phyloP scores from a whole-genome alignment of 2,888 invertebrate species.

The Galeruca laticollis region DNA sequence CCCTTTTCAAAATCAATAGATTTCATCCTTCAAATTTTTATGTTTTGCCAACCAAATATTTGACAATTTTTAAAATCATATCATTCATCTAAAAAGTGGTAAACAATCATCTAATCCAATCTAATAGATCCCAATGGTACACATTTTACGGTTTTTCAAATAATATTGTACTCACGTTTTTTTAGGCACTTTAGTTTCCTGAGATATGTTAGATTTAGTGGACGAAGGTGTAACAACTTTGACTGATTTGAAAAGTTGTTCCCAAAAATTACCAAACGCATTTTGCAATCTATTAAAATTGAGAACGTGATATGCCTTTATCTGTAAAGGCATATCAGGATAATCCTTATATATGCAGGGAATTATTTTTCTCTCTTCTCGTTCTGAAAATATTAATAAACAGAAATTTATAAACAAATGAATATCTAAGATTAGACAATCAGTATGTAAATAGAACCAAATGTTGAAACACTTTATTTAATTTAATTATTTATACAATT shows the following conservation, averaged over 20 bases:
- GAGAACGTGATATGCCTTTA: slow-evolving; percentile 76
- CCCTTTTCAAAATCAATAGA: no score
- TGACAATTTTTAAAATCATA: no score
- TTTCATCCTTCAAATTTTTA: no score
- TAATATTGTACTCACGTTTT: not conserved
- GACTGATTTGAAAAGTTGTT: slow-evolving; percentile 73
- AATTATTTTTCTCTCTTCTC: slow-evolving; percentile 43
- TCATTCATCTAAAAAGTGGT: no score
- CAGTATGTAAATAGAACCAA: no score
- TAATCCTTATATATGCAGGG: slow-evolving; percentile 49
- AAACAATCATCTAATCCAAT: no score
- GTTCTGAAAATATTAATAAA: slow-evolving; percentile 40
- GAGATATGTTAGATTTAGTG: not conserved
- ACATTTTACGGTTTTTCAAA: not conserved
- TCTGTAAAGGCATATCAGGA: slow-evolving; percentile 73
- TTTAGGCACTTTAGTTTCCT: not conserved
- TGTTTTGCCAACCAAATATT: no score
- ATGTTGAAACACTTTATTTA: no score
- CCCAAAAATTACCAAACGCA: slow-evolving; percentile 78
- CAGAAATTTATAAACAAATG: not conserved
- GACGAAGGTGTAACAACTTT: slow-evolving; percentile 46
- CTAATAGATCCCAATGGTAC: no score
- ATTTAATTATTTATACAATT: no score
- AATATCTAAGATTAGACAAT: no score
- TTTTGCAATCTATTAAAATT: slow-evolving; percentile 69